phyloP scores from a whole-genome alignment of 2,888 invertebrate genomes.

The Tinea trinotella region DNA sequence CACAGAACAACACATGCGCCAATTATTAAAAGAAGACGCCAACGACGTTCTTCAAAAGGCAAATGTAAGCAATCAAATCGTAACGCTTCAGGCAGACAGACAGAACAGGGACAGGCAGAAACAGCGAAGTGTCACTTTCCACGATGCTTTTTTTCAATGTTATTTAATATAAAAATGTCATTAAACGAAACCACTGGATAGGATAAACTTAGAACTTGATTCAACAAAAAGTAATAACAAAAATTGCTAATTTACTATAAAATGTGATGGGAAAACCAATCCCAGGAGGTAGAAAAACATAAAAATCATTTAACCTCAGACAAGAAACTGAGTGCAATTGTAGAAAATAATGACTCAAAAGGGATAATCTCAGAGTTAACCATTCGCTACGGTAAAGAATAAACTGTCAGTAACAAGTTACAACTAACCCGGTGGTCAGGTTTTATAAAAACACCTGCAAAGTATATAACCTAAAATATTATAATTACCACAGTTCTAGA shows the following conservation, averaged over 20 bases:
- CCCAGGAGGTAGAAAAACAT: neutral
- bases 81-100: too few relatives aligned
- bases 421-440: constrained; percentile 9
- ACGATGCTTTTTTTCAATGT: too few relatives aligned
- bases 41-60: too few relatives aligned
- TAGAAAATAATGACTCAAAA: constrained; percentile 16
- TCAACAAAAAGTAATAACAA: neutral
- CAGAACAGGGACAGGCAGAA: too few relatives aligned
- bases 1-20: too few relatives aligned
- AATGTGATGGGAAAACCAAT: constrained; percentile 8
- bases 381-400: constrained; percentile 11
- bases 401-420: constrained; percentile 6
- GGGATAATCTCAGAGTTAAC: constrained; percentile 12
- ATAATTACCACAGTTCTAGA: too few relatives aligned
- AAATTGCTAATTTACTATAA: constrained; percentile 5
- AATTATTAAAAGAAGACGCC: too few relatives aligned
- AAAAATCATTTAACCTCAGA: constrained; percentile 16
- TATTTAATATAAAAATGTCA: too few relatives aligned
- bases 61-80: too few relatives aligned
- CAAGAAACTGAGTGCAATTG: constrained; percentile 14
- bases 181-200: neutral
- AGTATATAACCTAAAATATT: too few relatives aligned
- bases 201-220: neutral
- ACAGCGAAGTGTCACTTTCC: too few relatives aligned
- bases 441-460: too few relatives aligned